Evolutionary conservation across 2,113 vertebrate species (phyloP).

Genomic region (Scatophagus argus): DNA sequence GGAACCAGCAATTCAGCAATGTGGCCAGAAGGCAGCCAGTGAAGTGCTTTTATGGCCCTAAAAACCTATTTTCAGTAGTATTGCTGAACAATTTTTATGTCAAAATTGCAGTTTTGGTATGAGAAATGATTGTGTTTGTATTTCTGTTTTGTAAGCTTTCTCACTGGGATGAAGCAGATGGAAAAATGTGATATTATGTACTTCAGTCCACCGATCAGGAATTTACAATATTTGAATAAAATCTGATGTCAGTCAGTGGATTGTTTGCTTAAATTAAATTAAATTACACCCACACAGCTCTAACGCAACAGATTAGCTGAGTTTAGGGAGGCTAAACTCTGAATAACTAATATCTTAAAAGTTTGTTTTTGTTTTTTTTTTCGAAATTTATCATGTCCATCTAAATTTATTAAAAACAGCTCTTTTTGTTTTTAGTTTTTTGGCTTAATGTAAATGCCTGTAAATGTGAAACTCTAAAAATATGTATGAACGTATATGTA

Average conservation of each 20-base stretch:
- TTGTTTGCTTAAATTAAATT: not conserved
- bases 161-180: not conserved
- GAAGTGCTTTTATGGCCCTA: not conserved
- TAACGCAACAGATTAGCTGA: not conserved
- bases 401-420: not conserved
- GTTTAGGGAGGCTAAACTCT: not conserved
- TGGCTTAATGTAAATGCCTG: not conserved
- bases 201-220: not conserved
- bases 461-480: not conserved
- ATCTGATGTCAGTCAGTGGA: not conserved
- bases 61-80: not conserved
- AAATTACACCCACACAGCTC: not conserved
- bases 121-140: not conserved
- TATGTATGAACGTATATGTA: not conserved
- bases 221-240: not conserved
- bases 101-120: not conserved
- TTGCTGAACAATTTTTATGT: too few relatives aligned
- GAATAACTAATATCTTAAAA: not conserved
- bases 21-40: not conserved
- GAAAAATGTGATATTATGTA: not conserved
- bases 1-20: constrained; percentile 28
- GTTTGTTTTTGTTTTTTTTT: too few relatives aligned
- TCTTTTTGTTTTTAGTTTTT: not conserved
- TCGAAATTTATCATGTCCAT: not conserved
- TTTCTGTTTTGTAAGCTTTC: not conserved